These are phyloP conservation scores for Perithous albicinctus DNA, from an alignment of 2,888 invertebrate species.

Conservation along the genomic window DNA sequence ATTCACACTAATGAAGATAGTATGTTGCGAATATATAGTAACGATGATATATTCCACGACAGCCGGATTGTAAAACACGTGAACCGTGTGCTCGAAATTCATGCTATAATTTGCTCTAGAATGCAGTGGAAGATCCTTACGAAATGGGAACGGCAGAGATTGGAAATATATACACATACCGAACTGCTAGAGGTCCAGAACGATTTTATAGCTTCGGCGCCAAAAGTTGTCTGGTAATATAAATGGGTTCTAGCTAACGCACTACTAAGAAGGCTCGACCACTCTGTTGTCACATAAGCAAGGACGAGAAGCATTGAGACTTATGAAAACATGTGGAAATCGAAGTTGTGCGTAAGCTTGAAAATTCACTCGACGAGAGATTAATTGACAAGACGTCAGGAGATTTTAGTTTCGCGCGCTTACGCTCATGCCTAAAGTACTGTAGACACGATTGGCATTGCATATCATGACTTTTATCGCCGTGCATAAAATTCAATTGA, in stretches of 20 bases:
- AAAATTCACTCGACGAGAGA: conserved; percentile 24
- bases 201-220: conserved; percentile 16
- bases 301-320: conserved; percentile 1
- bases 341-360: conserved; percentile 8
- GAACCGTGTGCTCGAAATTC: not conserved
- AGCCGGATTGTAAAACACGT: not conserved
- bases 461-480: conserved; percentile 1
- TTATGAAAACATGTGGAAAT: conserved; percentile 31
- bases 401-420: conserved; percentile 3
- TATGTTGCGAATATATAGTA: not conserved
- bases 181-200: not conserved
- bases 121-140: conserved; percentile 9
- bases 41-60: not conserved
- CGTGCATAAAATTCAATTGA: not conserved
- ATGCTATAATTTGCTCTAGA: conserved; percentile 23
- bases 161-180: not conserved
- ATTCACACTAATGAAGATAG: not conserved
- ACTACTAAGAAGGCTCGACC: not conserved
- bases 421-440: not conserved
- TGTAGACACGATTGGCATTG: conserved; percentile 4
- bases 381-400: conserved; percentile 20
- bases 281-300: not conserved
- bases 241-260: not conserved
- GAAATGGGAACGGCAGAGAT: conserved; percentile 8
- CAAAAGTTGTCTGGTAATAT: conserved; percentile 23